phyloP scores from a whole-genome alignment of 2,797 vertebrate genomes.

The Pangasius larnaudii region DNA sequence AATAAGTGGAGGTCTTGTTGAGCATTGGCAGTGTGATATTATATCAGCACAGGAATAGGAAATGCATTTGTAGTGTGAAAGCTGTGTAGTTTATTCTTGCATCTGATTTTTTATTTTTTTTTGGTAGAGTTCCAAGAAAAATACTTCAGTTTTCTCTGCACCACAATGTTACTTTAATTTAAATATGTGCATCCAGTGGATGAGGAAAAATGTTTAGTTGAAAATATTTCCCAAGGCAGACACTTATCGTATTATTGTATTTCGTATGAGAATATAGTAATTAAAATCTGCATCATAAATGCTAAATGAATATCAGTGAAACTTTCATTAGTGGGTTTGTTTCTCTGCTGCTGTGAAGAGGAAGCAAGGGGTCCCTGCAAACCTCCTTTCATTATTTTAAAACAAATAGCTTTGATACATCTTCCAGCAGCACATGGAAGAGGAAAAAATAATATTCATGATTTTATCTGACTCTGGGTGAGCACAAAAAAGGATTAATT shows the following conservation, averaged over 20 bases:
- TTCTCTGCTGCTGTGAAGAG: not conserved
- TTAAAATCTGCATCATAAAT: constrained; percentile 1
- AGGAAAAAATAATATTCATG: not conserved
- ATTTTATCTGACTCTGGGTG: constrained; percentile 22
- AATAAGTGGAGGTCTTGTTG: not conserved
- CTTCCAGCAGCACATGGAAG: not conserved
- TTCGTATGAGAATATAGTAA: constrained; percentile 4
- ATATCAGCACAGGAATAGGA: not conserved
- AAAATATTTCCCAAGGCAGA: not conserved
- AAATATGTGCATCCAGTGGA: not conserved
- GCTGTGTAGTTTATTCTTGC: not conserved
- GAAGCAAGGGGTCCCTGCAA: not conserved
- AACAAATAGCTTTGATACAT: constrained; percentile 11
- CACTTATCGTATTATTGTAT: not conserved
- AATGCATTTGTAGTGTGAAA: not conserved
- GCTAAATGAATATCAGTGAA: not conserved
- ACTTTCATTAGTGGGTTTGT: not conserved
- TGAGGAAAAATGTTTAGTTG: not conserved
- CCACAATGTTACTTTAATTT: not conserved
- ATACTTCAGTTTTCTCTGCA: not conserved
- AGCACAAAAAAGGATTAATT: constrained; percentile 26
- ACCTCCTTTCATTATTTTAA: constrained; percentile 13
- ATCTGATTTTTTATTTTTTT: not conserved
- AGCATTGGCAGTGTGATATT: not conserved
- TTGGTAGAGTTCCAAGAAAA: no score